Conservation (phyloP, 37 sponge, comb jelly and placozoan genomes). For the Crambe crambe region DNA sequence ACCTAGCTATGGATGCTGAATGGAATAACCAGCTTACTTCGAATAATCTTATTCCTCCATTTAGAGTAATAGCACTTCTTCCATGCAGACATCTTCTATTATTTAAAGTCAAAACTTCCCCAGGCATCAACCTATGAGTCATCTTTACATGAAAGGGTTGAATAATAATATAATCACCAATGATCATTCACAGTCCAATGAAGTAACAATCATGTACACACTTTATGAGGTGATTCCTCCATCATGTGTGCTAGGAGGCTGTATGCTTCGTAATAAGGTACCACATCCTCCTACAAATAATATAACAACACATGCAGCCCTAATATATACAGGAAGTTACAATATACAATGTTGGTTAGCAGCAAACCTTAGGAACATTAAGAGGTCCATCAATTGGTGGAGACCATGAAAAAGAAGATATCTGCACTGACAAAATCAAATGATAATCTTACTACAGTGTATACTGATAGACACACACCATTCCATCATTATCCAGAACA, state of each 20-base stretch:
- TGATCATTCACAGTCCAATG: too few relatives aligned
- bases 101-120: background rate
- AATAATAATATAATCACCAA: too few relatives aligned
- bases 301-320: too few relatives aligned
- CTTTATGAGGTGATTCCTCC: background rate
- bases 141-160: background rate
- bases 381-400: background rate
- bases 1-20: too few relatives aligned
- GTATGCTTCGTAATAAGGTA: constrained; percentile 43
- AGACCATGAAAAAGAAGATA: background rate
- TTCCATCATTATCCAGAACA: constrained; percentile 12
- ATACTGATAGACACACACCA: constrained; percentile 4
- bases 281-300: constrained; percentile 26
- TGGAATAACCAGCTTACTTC: background rate
- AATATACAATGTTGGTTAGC: background rate
- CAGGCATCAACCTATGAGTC: background rate
- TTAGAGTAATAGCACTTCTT: constrained; percentile 32
- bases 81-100: constrained; percentile 51
- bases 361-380: background rate
- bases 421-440: background rate
- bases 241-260: background rate
- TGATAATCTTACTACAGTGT: background rate
- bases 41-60: constrained; percentile 34
- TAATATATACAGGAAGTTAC: too few relatives aligned
- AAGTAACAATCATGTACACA: too few relatives aligned